Base-by-base conservation (phyloP, 2,888 invertebrate species). In the Meta bourneti region DNA sequence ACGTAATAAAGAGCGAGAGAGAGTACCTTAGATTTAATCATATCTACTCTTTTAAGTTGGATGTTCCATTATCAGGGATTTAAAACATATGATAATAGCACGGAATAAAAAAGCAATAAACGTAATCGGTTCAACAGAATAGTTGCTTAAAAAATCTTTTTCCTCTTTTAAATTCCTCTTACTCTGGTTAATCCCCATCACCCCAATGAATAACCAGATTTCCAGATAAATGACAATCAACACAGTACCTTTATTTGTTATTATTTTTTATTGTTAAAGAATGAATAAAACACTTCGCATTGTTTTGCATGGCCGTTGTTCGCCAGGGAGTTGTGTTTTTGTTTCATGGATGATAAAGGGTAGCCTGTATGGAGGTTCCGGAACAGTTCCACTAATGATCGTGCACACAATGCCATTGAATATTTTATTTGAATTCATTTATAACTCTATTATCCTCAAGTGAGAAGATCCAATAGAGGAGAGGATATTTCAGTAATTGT, bases 21-120 rank as follows among this genome's bases (percentile, higher is more conserved):
- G 16, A 61, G 61, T 61, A 16, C 6, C 61, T 61, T 16, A 61
- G 11, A 16, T 61, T 61, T 16, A 8, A 61, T 16, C 61, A 61
- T 16, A 61, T 16, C 79, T 61, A 34, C 5, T 34, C 54, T 54
- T 6, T 61, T 79, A 6, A 34, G 54, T 54, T 61, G 61, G 79
- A 7, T 8, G 5, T 79, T 79, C 79, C 9, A 48, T 79, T 79
- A 79, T 34, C 13, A 20, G 7, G 34, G 69, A 79, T 79, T 79
- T 13, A 19, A n/a, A n/a, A 34, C 20, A 7, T 61, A 61, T 13
- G 34, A 61, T 34, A 79, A 13, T 20, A 16, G 61, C 16, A 61
- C 16, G 79, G 0, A 20, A 16, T 61, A 16, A 69, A 79, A 79
- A 61, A 79, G 16, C 52, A 19, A 7, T 52, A 20, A 79, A 48